Base-by-base conservation (phyloP, 2,797 vertebrate genomes). In the Eulemur rubriventer region DNA sequence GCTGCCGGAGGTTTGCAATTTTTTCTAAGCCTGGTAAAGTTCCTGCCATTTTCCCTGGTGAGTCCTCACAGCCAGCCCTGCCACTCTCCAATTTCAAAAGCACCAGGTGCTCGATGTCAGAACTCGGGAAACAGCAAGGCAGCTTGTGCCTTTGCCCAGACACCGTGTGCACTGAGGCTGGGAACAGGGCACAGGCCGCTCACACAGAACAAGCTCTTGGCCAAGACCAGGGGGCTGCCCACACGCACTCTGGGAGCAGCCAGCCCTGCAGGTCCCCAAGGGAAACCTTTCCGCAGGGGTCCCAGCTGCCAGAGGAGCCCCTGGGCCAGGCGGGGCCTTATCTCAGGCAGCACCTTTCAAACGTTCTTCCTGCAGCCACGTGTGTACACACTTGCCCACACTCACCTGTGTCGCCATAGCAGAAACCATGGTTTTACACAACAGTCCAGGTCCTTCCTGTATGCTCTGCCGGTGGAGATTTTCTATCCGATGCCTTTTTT, bases 361-460 rank as follows among this genome's bases (percentile, higher is more conserved):
- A 8, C 17, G 6, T 22, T 2, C 52, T 52, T 28, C 41, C 35
- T 6, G 9, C 33, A 17, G 92, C 61, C 48, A 2, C 2, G 1
- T 7, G 17, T 12, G 6, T 4, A 7, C 16, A 0, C 17, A 2
- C 7, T 61, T 18, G 1, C 4, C 38, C 59, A 7, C 8, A 7
- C 4, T 30, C 33, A 7, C 43, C 79, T 41, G 46, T 13, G n/a
- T 12, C 11, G 22, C 52, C 52, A 5, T 6, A 9, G 22, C 63
- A 4, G 5, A 16, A 50, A 18, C 20, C 33, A 14, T 0, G 1
- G 70, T 13, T 65, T 86, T 30, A 22, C 1, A 2, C 14, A n/a
- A 13, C 12, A 55, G 43, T 6, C 43, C 22, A 59, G 2, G 2
- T 67, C 50, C 38, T 26, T 14, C 1, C 5, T 3, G 4, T 12